A percentile compares a stretch with the other conserved stretches of the same genome.
These are phyloP conservation scores for Augiades crinisus DNA, from an alignment of 2,888 invertebrate species.

Conservation along the genomic window DNA sequence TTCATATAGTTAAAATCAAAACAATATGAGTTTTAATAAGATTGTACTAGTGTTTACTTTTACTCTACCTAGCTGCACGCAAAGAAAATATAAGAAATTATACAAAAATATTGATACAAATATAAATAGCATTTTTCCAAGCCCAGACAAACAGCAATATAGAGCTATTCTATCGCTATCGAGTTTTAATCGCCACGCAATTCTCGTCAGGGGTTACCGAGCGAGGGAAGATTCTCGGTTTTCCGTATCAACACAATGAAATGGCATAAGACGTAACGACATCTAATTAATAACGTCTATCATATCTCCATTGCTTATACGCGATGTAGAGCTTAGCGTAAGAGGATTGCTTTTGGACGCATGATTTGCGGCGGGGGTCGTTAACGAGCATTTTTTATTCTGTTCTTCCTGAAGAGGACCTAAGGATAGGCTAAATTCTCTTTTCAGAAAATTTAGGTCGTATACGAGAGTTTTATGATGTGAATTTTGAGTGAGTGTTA, in stretches of 20 bases:
- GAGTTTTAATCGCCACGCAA: neutral
- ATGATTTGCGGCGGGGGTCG: constrained; percentile 68
- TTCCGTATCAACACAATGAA: constrained; percentile 69
- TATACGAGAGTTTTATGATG: neutral
- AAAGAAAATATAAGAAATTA: too few relatives aligned
- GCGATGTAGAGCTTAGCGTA: constrained; percentile 57
- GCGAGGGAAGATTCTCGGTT: constrained; percentile 42
- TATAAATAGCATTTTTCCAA: too few relatives aligned
- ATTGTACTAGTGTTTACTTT: too few relatives aligned
- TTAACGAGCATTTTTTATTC: constrained; percentile 60
- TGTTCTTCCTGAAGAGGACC: too few relatives aligned
- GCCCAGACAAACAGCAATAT: neutral
- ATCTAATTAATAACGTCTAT: constrained; percentile 80
- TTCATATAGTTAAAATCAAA: too few relatives aligned
- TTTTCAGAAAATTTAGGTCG: constrained; percentile 17
- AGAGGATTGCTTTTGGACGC: constrained; percentile 73
- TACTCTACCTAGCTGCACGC: too few relatives aligned
- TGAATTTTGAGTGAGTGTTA: too few relatives aligned
- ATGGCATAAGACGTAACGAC: constrained; percentile 75
- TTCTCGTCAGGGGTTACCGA: neutral
- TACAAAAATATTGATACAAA: too few relatives aligned
- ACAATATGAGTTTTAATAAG: too few relatives aligned
- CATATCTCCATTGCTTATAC: constrained; percentile 75
- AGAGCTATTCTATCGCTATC: neutral
- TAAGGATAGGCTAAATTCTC: constrained; percentile 46